phyloP scores from a whole-genome alignment of 1,140 invertebrate genomes.

The Varroa destructor region DNA sequence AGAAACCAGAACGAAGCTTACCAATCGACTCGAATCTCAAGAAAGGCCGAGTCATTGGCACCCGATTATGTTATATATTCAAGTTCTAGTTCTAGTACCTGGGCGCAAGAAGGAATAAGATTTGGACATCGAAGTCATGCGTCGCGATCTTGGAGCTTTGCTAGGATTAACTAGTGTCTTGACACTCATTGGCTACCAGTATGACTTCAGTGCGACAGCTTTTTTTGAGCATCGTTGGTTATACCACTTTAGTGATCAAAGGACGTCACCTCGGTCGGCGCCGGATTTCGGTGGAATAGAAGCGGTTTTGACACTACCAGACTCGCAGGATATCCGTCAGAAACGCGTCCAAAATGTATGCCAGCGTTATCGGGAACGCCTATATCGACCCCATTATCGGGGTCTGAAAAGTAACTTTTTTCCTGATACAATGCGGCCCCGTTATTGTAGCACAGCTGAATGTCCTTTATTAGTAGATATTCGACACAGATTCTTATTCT shows the following conservation, averaged over 20 bases:
- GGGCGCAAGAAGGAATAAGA: too few species aligned
- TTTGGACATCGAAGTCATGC: neutral
- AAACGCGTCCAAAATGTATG: conserved; percentile 4
- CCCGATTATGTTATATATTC: too few species aligned
- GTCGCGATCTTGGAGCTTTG: neutral
- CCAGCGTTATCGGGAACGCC: conserved; percentile 1
- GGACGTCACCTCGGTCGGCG: too few species aligned
- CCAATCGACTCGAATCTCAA: too few species aligned
- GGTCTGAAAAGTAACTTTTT: conserved; percentile 13
- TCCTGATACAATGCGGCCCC: neutral
- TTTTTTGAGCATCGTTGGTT: conserved; percentile 9
- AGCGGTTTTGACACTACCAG: neutral
- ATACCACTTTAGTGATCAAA: neutral
- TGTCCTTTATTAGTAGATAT: conserved; percentile 35
- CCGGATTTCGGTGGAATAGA: neutral
- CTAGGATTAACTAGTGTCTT: neutral
- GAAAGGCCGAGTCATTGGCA: too few species aligned
- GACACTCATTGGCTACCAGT: conserved; percentile 3
- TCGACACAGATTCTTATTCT: conserved; percentile 32
- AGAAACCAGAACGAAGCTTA: too few species aligned
- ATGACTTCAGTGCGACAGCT: conserved; percentile 17
- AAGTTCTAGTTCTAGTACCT: too few species aligned
- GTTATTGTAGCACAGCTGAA: conserved; percentile 32
- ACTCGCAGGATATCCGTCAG: conserved; percentile 10
- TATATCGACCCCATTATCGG: neutral